phyloP scores from a whole-genome alignment of 2,888 invertebrate genomes.

The Siphonodentalium dalli region DNA sequence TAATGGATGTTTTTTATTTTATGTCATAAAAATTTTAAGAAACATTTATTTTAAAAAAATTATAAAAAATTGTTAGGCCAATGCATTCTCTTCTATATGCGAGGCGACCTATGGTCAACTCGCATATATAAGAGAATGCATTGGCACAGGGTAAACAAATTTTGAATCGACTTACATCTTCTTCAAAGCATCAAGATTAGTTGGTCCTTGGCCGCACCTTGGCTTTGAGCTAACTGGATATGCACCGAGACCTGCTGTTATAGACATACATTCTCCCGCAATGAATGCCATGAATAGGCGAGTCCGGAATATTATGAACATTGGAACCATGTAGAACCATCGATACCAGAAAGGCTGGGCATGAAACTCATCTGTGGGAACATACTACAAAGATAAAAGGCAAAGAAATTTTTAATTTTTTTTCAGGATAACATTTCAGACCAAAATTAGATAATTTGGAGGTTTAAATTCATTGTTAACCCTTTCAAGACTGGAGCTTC shows the following conservation, averaged over 20 bases:
- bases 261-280: conserved; percentile 91
- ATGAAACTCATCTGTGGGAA: conserved; percentile 79
- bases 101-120: no score
- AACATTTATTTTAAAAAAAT: no score
- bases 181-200: conserved; percentile 64
- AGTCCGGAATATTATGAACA: conserved; percentile 87
- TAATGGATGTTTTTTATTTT: no score
- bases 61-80: no score
- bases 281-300: conserved; percentile 90
- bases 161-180: conserved; percentile 43
- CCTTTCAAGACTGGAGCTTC: no score
- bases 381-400: conserved; percentile 74
- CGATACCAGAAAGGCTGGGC: conserved; percentile 78
- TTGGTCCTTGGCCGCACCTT: conserved; percentile 83
- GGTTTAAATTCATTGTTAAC: no score
- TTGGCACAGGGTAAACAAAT: no score
- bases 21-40: no score
- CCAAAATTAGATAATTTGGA: no score
- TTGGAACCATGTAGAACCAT: conserved; percentile 83
- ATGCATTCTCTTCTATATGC: no score
- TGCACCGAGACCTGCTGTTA: conserved; percentile 87
- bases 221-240: conserved; percentile 81
- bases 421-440: background rate
- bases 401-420: background rate
- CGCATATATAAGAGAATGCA: no score